Evolutionary conservation across 35 echinoderm and acorn worm species (phyloP), one percentile per base, ranked within the genome.

Genomic region (Diadema setosum): DNA sequence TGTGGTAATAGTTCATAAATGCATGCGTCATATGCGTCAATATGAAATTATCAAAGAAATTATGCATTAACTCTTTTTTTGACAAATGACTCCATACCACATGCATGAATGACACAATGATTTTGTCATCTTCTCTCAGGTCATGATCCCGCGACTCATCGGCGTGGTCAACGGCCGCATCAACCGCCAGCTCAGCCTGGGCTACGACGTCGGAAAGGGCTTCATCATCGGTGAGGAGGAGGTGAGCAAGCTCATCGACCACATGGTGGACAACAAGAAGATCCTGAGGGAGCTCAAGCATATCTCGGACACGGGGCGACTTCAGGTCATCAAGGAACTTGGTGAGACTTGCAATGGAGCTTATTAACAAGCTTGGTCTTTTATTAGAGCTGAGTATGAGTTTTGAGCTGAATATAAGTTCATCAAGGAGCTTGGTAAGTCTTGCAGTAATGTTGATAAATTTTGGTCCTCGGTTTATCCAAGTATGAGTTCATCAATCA

Each of bases 131-230:
- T 3, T 34, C 5, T 35, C 6, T 55, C 21, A 99, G 92, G 83
- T 92, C 17, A 78, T 99, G 12, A 92, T 99, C 60, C 96, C 96
- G 14, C 84, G 81, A 61, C 45, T 95, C 23, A 91, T 95, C 26
- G 43, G 23, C 39, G 58, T 84, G 27, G 82, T 99, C 5, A 94
- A 99, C 21, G 48, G 89, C 5, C 85, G 90, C 2, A 99, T 99
- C 76, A 99, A 99, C 85, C 56, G 70, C 39, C 86, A 99, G 74
- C 87, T 99, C 20, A 94, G 91, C 31, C 93, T 99, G 1, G 96
- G 96, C 6, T 99, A 99, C 36, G 96, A 99, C 44, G 90, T 99
- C 2, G 96, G 96, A 11, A 99, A 95, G 82, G 96, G 96, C 25
- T 99, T 87, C 89, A 86, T 95, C 26, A 45, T 95, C 15, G 96